Evolutionary conservation across 2,888 invertebrate species (phyloP).

Genomic region (Protonemura montana): DNA sequence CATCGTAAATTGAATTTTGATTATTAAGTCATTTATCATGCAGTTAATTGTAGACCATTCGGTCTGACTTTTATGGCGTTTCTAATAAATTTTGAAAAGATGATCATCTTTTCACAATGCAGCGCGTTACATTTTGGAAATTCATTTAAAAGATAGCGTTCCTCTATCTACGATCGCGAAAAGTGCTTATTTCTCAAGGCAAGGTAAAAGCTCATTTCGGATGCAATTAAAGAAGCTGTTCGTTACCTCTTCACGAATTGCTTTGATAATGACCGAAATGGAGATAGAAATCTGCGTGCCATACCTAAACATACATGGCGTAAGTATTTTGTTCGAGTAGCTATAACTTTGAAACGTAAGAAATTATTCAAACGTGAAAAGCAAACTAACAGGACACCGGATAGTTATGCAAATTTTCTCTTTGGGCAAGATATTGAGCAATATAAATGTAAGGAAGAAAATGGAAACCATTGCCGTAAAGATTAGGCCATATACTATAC

Average conservation of each 20-base stretch:
- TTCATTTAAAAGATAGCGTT: background rate
- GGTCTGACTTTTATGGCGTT: conserved; percentile 16
- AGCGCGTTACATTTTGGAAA: background rate
- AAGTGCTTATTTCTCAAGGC: background rate
- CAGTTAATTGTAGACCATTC: conserved; percentile 32
- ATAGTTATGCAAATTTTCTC: background rate
- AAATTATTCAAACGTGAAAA: background rate
- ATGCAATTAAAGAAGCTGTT: conserved; percentile 7
- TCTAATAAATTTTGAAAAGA: background rate
- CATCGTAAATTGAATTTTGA: conserved; percentile 38
- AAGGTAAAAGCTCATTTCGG: background rate
- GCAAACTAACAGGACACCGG: background rate
- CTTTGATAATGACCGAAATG: background rate
- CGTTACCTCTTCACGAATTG: background rate
- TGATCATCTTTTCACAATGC: background rate
- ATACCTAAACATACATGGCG: background rate
- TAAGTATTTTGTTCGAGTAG: background rate
- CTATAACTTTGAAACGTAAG: background rate
- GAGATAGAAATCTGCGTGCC: background rate
- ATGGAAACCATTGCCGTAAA: background rate
- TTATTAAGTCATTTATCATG: conserved; percentile 40
- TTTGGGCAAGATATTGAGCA: background rate
- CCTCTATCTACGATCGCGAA: background rate
- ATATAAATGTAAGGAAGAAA: background rate
- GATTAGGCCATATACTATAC: background rate